These are phyloP conservation scores for Lepetodrilus schrolli DNA, from an alignment of 2,888 invertebrate species.

Conservation along the genomic window DNA sequence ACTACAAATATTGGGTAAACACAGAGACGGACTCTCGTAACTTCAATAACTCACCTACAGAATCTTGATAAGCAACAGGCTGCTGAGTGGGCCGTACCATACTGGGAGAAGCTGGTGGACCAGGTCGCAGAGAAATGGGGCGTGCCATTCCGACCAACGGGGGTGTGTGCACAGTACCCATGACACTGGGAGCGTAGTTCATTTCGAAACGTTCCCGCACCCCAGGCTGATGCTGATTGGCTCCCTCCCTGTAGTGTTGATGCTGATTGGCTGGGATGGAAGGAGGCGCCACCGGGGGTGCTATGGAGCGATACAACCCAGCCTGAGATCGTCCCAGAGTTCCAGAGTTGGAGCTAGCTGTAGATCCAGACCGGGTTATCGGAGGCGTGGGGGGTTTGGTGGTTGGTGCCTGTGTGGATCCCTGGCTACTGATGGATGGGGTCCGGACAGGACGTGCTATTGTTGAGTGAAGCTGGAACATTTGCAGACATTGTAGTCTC, in stretches of 20 bases:
- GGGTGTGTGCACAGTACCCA: conserved; percentile 45
- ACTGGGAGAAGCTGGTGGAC: conserved; percentile 39
- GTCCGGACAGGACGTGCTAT: conserved; percentile 49
- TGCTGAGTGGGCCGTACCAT: conserved; percentile 30
- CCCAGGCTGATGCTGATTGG: conserved; percentile 13
- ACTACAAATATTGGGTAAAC: no score
- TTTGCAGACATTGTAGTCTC: no score
- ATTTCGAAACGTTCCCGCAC: conserved; percentile 25
- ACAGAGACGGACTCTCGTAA: no score
- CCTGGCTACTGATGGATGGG: conserved; percentile 60
- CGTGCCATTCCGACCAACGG: conserved; percentile 62
- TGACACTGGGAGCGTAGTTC: conserved; percentile 38
- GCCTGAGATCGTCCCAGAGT: conserved; percentile 60
- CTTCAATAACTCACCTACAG: conserved; percentile 33
- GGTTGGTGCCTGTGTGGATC: conserved; percentile 82
- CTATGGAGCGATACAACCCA: conserved; percentile 80
- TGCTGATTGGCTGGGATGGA: conserved; percentile 78
- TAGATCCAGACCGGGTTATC: conserved; percentile 36
- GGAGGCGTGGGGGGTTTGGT: conserved; percentile 97
- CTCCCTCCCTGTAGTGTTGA: conserved; percentile 37
- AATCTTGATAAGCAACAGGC: conserved; percentile 33
- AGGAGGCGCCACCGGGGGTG: conserved; percentile 96
- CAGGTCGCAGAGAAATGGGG: conserved; percentile 51
- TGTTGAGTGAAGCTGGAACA: conserved; percentile 42
- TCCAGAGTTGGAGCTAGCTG: conserved; percentile 42